Evolutionary conservation across 2,797 vertebrate species (phyloP), one percentile per base, ranked within the genome.

Genomic region (Parauchenoglanis ngamensis): DNA sequence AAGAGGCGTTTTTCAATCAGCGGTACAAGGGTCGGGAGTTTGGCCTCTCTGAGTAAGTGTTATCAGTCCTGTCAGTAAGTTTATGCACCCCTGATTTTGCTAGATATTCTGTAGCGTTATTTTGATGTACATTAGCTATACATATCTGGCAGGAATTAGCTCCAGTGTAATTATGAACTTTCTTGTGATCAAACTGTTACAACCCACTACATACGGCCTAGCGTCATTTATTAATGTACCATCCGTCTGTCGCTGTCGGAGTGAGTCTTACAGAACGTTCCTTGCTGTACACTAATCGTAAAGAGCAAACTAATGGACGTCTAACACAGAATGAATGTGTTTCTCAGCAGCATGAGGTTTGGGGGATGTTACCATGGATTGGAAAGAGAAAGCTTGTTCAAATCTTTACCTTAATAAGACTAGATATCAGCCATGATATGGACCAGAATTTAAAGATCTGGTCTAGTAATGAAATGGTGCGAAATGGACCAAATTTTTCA

Each of bases 1-100:
- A 98, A 91, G 98, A 99, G 91, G 98, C 97, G 91, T 98, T 98
- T 88, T 99, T 99, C 91, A 99, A 99, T 92, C 97, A 98, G 93
- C 98, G 98, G 90, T 98, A 99, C 49, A 93, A 95, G 91, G 94
- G 95, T 88, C 93, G 95, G 92, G 98, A 99, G 93, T 96, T 97
- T 90, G 98, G 98, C 94, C 96, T 98, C 96, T 98, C 98, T 40
- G 98, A 99, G 98, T 99, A 97, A 98, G 98, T 99, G 89, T 89
- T 84, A 84, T 76, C 59, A 76, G 57, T 77, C 70, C 70, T 40
- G 10, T 83, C 76, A 65, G 84, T 82, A 85, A 88, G 84, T 88
- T 59, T 82, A 67, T 31, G 21, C 44, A 40, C 54, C 31, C 15
- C 40, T 28, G 80, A 63, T 67, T 46, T 54, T 54, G 23, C 46